Percentiles rank a stretch among this genome's conserved stretches.
Evolutionary conservation across 1,140 invertebrate genomes (phyloP).

Genomic region (Aphidius ervi): DNA sequence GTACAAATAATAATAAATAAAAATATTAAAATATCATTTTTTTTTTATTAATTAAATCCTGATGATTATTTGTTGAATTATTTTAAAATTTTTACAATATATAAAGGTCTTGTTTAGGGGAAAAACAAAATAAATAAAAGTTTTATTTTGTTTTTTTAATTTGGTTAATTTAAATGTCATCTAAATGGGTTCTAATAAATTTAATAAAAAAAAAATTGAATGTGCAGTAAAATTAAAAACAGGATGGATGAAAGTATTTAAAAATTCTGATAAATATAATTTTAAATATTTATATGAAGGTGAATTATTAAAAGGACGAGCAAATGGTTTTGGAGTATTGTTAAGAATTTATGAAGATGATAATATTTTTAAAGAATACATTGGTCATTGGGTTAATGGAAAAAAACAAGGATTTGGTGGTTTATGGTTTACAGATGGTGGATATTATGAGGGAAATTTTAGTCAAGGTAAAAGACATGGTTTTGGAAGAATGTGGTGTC

Average conservation of each 20-base stretch:
- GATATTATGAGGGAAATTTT: conserved; percentile 63
- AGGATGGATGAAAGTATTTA: not conserved
- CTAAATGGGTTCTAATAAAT: too few relatives aligned
- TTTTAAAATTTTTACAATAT: too few relatives aligned
- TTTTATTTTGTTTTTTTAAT: too few relatives aligned
- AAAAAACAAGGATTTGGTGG: conserved; percentile 56
- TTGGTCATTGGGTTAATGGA: conserved; percentile 54
- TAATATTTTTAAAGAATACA: conserved; percentile 33
- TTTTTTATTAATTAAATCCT: too few relatives aligned
- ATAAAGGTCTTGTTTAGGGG: too few relatives aligned
- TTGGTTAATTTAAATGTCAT: too few relatives aligned
- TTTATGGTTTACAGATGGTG: conserved; percentile 55
- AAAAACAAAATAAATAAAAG: too few relatives aligned
- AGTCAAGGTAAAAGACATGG: conserved; percentile 57
- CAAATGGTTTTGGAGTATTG: conserved; percentile 41
- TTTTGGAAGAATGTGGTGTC: conserved; percentile 61
- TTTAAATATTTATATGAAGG: conserved; percentile 49
- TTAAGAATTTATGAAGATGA: conserved; percentile 23
- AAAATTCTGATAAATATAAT: conserved; percentile 6
- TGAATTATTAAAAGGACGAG: conserved; percentile 47
- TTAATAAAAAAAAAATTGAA: too few relatives aligned
- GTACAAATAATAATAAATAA: too few relatives aligned
- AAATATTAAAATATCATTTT: too few relatives aligned
- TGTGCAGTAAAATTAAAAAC: too few relatives aligned
- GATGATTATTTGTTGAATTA: too few relatives aligned